phyloP scores from a whole-genome alignment of 2,797 vertebrate genomes.

The Clarias laeviceps region DNA sequence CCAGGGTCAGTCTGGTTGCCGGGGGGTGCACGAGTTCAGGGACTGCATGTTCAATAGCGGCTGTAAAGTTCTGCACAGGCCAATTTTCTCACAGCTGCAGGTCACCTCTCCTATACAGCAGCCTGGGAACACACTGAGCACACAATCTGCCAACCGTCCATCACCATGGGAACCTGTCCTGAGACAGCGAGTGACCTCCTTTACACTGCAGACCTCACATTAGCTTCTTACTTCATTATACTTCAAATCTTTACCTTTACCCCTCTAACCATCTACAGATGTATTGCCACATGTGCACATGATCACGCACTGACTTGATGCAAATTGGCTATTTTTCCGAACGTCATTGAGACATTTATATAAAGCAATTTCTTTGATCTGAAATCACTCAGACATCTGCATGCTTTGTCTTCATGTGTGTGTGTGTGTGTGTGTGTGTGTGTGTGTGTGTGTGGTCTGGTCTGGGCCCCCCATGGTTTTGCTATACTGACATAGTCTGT shows the following conservation, averaged over 20 bases:
- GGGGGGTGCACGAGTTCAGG: slow-evolving; percentile 30
- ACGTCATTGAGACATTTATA: not conserved
- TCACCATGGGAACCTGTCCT: slow-evolving; percentile 48
- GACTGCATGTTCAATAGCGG: slow-evolving; percentile 46
- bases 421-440: slow-evolving; percentile 15
- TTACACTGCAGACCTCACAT: slow-evolving; percentile 30
- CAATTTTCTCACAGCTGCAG: slow-evolving; percentile 47
- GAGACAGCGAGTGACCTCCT: slow-evolving; percentile 22
- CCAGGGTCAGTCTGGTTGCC: slow-evolving; percentile 35
- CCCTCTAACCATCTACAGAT: slow-evolving; percentile 13
- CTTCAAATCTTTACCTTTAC: slow-evolving; percentile 29
- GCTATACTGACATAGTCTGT: slow-evolving; percentile 30
- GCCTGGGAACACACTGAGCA: slow-evolving; percentile 45
- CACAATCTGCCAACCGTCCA: slow-evolving; percentile 34
- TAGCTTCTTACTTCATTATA: not conserved
- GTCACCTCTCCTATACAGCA: slow-evolving; percentile 30
- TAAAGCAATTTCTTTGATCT: not conserved
- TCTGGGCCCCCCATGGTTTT: slow-evolving; percentile 14
- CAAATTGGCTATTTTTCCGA: not conserved
- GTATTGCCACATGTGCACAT: slow-evolving; percentile 27
- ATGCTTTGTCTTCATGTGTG: slow-evolving; percentile 7
- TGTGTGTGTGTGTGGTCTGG: slow-evolving; percentile 29
- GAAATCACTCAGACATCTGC: slow-evolving; percentile 15
- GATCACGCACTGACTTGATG: slow-evolving; percentile 1
- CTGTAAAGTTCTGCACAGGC: slow-evolving; percentile 40